Conservation (phyloP, 1,140 invertebrate species). For the Heliconius eleuchia region DNA sequence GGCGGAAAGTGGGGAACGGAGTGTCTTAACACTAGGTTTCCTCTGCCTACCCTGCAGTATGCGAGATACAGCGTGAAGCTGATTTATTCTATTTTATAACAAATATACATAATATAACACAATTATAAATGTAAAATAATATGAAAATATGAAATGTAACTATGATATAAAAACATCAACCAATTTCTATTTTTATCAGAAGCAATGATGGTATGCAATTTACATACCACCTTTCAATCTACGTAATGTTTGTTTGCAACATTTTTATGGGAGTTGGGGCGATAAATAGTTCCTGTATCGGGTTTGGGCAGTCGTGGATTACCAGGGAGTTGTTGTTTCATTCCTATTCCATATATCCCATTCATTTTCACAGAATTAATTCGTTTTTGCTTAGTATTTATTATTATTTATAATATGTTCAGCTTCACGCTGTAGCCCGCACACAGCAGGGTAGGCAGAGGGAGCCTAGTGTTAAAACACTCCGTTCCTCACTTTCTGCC, state of each 20-base stretch:
- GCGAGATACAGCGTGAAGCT: too few relatives aligned
- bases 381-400: not conserved
- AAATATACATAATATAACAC: not conserved
- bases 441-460: too few relatives aligned
- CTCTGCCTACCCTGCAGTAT: too few relatives aligned
- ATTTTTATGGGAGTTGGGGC: slow-evolving; percentile 20
- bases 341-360: not conserved
- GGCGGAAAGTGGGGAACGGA: too few relatives aligned
- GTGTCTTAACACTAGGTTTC: too few relatives aligned
- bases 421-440: not conserved
- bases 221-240: slow-evolving; percentile 10
- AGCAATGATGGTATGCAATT: not conserved
- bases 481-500: too few relatives aligned
- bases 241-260: slow-evolving; percentile 19
- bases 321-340: slow-evolving; percentile 14
- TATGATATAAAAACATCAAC: not conserved
- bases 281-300: slow-evolving; percentile 24
- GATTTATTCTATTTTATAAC: too few relatives aligned
- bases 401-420: too few relatives aligned
- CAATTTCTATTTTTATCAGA: not conserved
- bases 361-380: not conserved
- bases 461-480: too few relatives aligned
- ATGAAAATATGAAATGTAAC: not conserved
- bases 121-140: not conserved
- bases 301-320: slow-evolving; percentile 9